Base-by-base conservation (phyloP, 2,888 invertebrate genomes). In the Trichogramma evanescens region DNA sequence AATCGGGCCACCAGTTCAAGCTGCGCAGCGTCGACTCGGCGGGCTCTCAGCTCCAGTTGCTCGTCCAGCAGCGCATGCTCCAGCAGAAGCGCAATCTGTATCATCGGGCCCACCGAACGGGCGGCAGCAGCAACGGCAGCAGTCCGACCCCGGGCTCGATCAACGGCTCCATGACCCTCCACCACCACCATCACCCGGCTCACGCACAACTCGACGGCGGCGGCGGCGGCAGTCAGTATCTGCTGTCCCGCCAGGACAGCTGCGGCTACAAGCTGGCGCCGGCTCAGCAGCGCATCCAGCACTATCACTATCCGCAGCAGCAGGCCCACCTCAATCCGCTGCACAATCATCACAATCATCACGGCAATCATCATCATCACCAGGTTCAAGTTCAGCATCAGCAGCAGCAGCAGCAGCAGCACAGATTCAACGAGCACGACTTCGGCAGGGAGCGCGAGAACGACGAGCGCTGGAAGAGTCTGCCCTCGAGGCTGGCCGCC, bases 241-340 rank as follows among this genome's bases (percentile, higher is more conserved):
- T 72, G 88, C 45, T 93, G 84, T 81, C 92, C 51, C 81, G 93
- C 5, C 93, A 93, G 73, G 89, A 91, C 67, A 91, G 92, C 69
- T 93, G 92, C 77, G 91, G 92, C 69, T 93, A 92, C 77, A 93
- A 93, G 79, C 84, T 93, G 69, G 91, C 91, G 43, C 26, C 26
- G 26, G 26, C 26, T 2, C 26, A 26, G 26, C 26, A 26, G 26
- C 26, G 26, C 26, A 1, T 26, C 2, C 26, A 26, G 26, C 26
- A 26, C 26, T 26, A 26, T 26, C 26, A 26, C 26, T 26, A 26
- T 26, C 26, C 26, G 26, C 26, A 26, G 26, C 92, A 92, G 73
- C 89, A 91, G 73, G 89, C 89, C 69, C 90, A 89, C 70, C 89
- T 91, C 54, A 78, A 91, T 68, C 89, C 91, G 6, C 89, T 89